Conservation (phyloP, 2,888 invertebrate species). For the Tiliacea citrago region DNA sequence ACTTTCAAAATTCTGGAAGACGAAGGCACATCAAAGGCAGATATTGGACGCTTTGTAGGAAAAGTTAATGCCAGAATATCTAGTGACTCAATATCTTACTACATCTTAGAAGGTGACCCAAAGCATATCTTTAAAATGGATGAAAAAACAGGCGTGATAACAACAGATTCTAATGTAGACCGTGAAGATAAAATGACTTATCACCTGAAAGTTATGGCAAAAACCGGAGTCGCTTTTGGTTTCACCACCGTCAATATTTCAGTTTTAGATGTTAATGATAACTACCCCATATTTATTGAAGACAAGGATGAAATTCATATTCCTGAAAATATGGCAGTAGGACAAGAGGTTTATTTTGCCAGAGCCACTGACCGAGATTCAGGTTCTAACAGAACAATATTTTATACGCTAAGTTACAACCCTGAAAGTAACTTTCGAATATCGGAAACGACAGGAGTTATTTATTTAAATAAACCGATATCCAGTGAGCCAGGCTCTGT, state of each 20-base stretch:
- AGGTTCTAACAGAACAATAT: constrained; percentile 96
- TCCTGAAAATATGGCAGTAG: constrained; percentile 97
- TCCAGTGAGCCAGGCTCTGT: constrained; percentile 93
- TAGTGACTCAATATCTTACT: constrained; percentile 93
- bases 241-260: constrained; percentile 95
- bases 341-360: constrained; percentile 97
- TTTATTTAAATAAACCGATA: constrained; percentile 96
- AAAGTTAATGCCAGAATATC: constrained; percentile 92
- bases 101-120: constrained; percentile 95
- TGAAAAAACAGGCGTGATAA: constrained; percentile 94
- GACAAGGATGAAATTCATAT: constrained; percentile 95
- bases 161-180: constrained; percentile 95
- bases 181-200: constrained; percentile 95
- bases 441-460: constrained; percentile 96
- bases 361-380: constrained; percentile 96
- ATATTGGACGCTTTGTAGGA: constrained; percentile 94
- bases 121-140: constrained; percentile 95
- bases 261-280: constrained; percentile 97
- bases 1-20: constrained; percentile 96
- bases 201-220: constrained; percentile 95
- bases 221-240: constrained; percentile 94
- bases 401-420: constrained; percentile 95
- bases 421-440: constrained; percentile 96
- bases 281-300: constrained; percentile 95
- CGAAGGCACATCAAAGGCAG: constrained; percentile 91